These are phyloP conservation scores for Pilophorus perplexus DNA, from an alignment of 2,888 invertebrate genomes.

Conservation along the genomic window DNA sequence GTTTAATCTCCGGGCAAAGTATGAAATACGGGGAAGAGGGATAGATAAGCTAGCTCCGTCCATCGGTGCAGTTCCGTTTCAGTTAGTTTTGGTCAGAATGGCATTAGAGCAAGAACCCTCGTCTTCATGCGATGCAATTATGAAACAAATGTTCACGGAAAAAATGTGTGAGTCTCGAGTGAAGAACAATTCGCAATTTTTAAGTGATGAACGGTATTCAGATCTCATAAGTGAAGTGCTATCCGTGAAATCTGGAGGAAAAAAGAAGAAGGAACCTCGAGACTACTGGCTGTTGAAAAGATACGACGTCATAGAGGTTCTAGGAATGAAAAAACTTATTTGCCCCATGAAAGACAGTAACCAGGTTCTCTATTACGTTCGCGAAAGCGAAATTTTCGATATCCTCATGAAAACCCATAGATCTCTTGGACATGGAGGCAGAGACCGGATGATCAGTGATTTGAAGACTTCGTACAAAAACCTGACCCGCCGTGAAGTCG, in stretches of 20 bases:
- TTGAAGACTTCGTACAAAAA: conserved; percentile 23
- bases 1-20: too few species aligned
- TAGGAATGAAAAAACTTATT: too few species aligned
- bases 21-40: too few species aligned
- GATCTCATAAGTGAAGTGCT: too few species aligned
- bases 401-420: conserved; percentile 6
- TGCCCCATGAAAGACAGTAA: conserved; percentile 14
- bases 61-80: too few species aligned
- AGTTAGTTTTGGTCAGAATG: too few species aligned
- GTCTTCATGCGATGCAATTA: background rate
- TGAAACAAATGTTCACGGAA: conserved; percentile 9
- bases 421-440: conserved; percentile 20
- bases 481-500: conserved; percentile 23
- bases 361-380: conserved; percentile 23
- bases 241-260: too few species aligned
- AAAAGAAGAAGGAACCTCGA: background rate
- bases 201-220: conserved; percentile 21
- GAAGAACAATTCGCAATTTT: conserved; percentile 10
- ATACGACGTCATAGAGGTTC: conserved; percentile 18
- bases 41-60: too few species aligned
- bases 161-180: conserved; percentile 14
- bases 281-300: conserved; percentile 14
- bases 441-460: conserved; percentile 17
- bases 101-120: background rate
- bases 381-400: conserved; percentile 23